Base-by-base conservation (phyloP, 2,888 invertebrate genomes). In the Dione vanillae region DNA sequence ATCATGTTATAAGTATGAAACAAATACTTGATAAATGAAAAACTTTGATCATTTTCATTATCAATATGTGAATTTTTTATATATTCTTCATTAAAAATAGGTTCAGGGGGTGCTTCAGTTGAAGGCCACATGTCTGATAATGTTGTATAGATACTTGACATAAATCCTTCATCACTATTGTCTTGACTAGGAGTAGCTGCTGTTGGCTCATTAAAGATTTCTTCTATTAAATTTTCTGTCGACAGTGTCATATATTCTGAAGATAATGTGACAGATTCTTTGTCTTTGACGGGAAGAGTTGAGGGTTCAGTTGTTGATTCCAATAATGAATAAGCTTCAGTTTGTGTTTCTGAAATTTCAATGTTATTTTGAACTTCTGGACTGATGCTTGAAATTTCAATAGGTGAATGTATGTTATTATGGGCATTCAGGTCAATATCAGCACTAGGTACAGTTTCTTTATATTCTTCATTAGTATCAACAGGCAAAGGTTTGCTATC, bases 21-120 rank as follows among this genome's bases (percentile, higher is more conserved):
- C n/a, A 92, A 71, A 74, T 91, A 92, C 62, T 82, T 83, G 49
- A 88, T 65, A 74, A 91, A 84, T 56, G 92, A 91, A 79, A 90
- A 91, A 43, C 83, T 80, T 73, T 86, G 84, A 43, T 79, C 78
- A 72, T 82, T 76, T 52, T 77, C 77, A 19, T 59, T 43, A 27
- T 69, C 72, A 69, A 77, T 76, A 16, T 80, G 77, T 52, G 74
- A 71, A 56, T 68, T 67, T 47, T 69, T 69, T 62, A 75, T 69
- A 49, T 73, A 74, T 16, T 85, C 86, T 49, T 81, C 76, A 74
- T 88, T 87, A 72, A 84, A 89, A 69, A 89, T 74, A 72, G 79
- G 78, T 65, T 87, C 76, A 54, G 77, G 71, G 10, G 78, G 73
- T n/a, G 81, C 59, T 68, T 89, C 88, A 2, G 87, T 85, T 52